Percentiles rank a stretch among this genome's conserved stretches.
Conservation (phyloP, 2,888 invertebrate genomes). For the Myathropa florea region DNA sequence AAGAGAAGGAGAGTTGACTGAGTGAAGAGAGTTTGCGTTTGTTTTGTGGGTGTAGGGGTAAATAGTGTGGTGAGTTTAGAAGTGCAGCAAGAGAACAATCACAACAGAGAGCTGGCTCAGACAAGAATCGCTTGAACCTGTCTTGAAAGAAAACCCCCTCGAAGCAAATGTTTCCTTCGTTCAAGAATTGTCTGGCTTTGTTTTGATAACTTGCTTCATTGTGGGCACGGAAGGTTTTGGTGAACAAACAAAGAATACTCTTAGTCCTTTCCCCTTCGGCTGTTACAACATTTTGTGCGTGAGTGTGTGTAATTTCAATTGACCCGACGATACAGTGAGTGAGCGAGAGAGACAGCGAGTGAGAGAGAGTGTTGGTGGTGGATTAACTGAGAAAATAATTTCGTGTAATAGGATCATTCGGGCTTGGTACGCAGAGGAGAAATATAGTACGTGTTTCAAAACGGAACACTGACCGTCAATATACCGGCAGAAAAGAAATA, state of each 20-base stretch:
- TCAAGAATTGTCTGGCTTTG: neutral
- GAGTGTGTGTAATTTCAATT: neutral
- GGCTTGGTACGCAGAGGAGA: conserved; percentile 56
- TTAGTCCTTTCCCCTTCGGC: neutral
- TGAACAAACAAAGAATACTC: neutral
- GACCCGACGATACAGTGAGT: neutral
- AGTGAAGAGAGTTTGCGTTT: neutral
- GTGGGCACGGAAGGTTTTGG: neutral
- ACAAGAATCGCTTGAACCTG: neutral
- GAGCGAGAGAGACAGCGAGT: neutral
- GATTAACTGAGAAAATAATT: conserved; percentile 36
- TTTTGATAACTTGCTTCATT: neutral
- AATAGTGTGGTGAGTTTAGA: neutral
- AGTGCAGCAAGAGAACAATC: neutral
- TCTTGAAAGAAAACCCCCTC: neutral
- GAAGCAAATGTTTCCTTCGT: neutral
- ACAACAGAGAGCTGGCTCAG: neutral
- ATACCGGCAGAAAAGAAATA: conserved; percentile 57
- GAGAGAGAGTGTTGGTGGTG: conserved; percentile 27
- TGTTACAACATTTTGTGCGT: neutral
- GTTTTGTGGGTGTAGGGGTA: neutral
- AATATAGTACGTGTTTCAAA: conserved; percentile 46
- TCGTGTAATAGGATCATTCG: conserved; percentile 67
- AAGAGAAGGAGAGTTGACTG: neutral
- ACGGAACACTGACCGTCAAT: conserved; percentile 66